Evolutionary conservation across 2,113 vertebrate genomes (phyloP), one percentile per base, ranked within the genome.

Genomic region (Otolemur garnettii): DNA sequence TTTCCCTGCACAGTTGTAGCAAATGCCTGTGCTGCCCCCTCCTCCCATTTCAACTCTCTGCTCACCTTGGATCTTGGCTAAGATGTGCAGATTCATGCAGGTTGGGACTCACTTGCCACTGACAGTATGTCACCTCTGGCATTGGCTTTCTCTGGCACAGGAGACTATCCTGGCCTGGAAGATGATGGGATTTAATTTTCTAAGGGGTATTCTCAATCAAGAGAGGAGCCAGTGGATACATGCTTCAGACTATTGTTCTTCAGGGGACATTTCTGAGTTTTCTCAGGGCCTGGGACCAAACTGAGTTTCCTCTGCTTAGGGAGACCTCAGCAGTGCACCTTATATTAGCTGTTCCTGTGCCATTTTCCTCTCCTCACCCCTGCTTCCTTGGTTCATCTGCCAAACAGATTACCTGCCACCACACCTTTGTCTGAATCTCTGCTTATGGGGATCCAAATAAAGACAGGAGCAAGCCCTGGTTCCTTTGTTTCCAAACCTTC

Each of bases 71-170:
- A 13, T 19, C 50, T 84, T 53, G 5, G 1, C 68, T 30, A 57
- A 11, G 7, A 12, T 24, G 3, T n/a, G 42, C 1, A 1, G 18
- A n/a, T 38, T 87, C 53, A 14, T 10, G 30, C 7, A 21, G 0
- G 0, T 19, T 79, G 9, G 17, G 28, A 68, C 81, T 68, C 42
- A 30, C 45, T 60, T 13, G 22, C 30, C 24, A 9, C 21, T 45
- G 60, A 28, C 1, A 42, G 55, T 50, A 12, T 92, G 33, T 90
- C 4, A 1, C 1, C 2, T 21, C 60, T 2, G 4, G 38, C 9
- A 7, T 4, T 81, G 35, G 50, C n/a, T 62, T 90, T 86, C 28
- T 64, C 18, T 13, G 35, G 62, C 30, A 11, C 8, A 30, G 35
- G 55, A 74, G 19, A 68, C 69, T 1, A 13, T 11, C 15, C 28